Evolutionary conservation across 1,140 invertebrate species (phyloP).

Genomic region (Carposina sasakii): DNA sequence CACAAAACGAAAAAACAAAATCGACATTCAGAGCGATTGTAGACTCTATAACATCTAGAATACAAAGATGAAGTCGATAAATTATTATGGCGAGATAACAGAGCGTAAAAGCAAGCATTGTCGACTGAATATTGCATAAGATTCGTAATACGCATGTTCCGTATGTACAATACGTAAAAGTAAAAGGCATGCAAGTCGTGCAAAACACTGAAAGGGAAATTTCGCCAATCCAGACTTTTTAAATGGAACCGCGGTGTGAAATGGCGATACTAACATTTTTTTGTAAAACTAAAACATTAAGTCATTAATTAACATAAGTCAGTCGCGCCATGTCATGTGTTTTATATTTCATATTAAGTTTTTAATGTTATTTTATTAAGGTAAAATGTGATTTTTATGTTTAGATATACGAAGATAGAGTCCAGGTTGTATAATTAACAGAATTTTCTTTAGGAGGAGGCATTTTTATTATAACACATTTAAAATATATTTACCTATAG

Average conservation of each 20-base stretch:
- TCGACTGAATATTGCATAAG: too few species aligned
- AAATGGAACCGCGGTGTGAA: conserved; percentile 24
- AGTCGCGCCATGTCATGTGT: conserved; percentile 64
- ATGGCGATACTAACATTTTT: conserved; percentile 36
- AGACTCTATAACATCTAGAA: conserved; percentile 31
- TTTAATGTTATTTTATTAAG: conserved; percentile 44
- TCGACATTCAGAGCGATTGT: conserved; percentile 55
- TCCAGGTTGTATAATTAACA: conserved; percentile 30
- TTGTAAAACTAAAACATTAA: conserved; percentile 36
- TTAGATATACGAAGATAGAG: conserved; percentile 29
- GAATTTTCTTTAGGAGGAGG: too few species aligned
- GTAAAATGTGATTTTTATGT: conserved; percentile 48
- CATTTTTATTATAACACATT: too few species aligned
- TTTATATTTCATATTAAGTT: conserved; percentile 38
- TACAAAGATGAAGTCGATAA: not conserved
- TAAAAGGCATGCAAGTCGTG: too few species aligned
- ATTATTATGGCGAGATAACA: not conserved
- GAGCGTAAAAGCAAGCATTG: too few species aligned
- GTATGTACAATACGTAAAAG: too few species aligned
- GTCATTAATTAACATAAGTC: conserved; percentile 54
- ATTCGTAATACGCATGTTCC: too few species aligned
- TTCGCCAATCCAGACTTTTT: too few species aligned
- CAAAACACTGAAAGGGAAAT: too few species aligned
- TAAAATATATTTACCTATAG: too few species aligned
- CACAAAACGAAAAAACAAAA: conserved; percentile 64